Evolutionary conservation across 1,140 invertebrate genomes (phyloP).

Genomic region (Fopius arisanus): DNA sequence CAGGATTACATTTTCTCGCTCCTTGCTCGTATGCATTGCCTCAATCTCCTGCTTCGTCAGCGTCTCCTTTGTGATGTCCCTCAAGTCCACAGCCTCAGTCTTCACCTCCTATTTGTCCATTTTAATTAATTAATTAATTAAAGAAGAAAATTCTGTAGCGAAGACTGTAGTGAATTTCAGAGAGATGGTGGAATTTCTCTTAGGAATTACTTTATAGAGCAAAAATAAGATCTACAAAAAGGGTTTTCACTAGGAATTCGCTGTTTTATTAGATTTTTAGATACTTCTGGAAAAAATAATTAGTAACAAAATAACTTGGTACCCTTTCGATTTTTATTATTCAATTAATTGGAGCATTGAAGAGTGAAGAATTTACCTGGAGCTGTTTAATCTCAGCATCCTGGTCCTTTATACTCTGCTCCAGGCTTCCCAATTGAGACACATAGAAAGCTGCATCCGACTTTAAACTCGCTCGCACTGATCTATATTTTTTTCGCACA

Average conservation of each 20-base stretch:
- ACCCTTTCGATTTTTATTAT: too few species aligned
- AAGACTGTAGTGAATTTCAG: too few species aligned
- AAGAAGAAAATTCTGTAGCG: too few species aligned
- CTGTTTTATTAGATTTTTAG: too few species aligned
- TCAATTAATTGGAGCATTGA: slow-evolving; percentile 3
- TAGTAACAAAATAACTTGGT: too few species aligned
- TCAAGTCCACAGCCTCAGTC: slow-evolving; percentile 74
- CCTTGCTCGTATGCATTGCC: slow-evolving; percentile 69
- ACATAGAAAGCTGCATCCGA: slow-evolving; percentile 77
- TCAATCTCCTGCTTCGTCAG: slow-evolving; percentile 73
- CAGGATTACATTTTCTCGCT: slow-evolving; percentile 70
- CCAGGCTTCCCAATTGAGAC: slow-evolving; percentile 73
- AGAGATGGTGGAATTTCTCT: too few species aligned
- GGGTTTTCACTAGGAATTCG: too few species aligned
- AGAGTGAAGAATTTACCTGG: slow-evolving; percentile 40
- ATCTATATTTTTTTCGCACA: slow-evolving; percentile 77
- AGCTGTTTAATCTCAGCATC: slow-evolving; percentile 75
- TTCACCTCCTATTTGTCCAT: slow-evolving; percentile 69
- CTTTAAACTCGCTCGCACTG: slow-evolving; percentile 74
- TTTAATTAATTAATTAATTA: too few species aligned
- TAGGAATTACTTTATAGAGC: too few species aligned
- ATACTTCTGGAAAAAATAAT: too few species aligned
- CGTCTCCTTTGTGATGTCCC: slow-evolving; percentile 71
- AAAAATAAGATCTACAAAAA: too few species aligned
- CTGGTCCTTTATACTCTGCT: slow-evolving; percentile 72